A percentile compares a stretch with the other conserved stretches of the same genome.
phyloP scores from a whole-genome alignment of 2,113 vertebrate species.

The Cisticola juncidis region DNA sequence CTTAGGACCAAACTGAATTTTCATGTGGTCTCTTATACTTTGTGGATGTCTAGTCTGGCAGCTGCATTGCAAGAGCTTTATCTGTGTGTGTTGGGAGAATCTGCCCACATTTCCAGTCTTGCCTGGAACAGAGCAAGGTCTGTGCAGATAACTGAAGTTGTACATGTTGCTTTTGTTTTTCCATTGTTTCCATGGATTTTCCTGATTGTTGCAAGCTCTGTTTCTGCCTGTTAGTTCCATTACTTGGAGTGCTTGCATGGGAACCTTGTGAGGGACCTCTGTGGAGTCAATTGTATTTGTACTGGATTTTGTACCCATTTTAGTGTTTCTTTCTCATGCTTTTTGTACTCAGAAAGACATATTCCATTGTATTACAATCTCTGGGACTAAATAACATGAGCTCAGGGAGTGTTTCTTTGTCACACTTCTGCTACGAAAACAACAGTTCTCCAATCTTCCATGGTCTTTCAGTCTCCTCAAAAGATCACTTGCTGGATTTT shows the following conservation, averaged over 20 bases:
- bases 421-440: background rate
- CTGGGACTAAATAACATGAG: background rate
- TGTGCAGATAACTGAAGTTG: background rate
- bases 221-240: background rate
- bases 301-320: background rate
- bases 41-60: background rate
- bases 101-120: background rate
- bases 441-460: background rate
- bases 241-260: background rate
- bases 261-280: background rate
- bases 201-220: background rate
- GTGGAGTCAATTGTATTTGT: background rate
- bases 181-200: background rate
- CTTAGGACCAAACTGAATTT: background rate
- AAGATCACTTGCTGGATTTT: slow-evolving; percentile 7
- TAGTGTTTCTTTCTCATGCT: background rate
- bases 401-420: background rate
- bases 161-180: background rate
- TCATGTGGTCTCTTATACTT: background rate
- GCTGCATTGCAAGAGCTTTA: background rate
- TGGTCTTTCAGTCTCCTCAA: background rate
- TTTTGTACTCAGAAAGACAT: background rate
- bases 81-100: background rate
- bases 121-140: background rate
- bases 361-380: background rate